Evolutionary conservation across 2,888 invertebrate genomes (phyloP).

Genomic region (Metellina segmentata): DNA sequence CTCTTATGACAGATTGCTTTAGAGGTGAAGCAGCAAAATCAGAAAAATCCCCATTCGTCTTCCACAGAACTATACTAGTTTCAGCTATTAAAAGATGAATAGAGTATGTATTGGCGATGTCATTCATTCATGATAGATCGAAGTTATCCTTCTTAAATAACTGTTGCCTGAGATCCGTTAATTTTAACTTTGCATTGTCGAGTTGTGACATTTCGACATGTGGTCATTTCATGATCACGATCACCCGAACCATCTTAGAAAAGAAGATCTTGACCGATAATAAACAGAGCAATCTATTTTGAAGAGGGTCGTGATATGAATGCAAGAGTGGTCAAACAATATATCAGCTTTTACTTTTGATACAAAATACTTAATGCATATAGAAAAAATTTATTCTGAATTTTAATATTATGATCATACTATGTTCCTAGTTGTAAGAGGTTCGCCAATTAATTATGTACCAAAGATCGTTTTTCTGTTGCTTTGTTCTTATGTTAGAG

Average conservation of each 20-base stretch:
- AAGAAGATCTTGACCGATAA: conserved; percentile 21
- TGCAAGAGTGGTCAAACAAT: neutral
- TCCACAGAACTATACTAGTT: neutral
- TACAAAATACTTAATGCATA: no score
- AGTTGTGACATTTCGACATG: neutral
- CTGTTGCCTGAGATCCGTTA: neutral
- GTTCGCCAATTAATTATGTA: no score
- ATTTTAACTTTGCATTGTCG: conserved; percentile 41
- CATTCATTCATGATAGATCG: neutral
- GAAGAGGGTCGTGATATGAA: conserved; percentile 1
- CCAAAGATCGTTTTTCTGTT: no score
- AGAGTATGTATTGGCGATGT: neutral
- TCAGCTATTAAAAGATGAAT: neutral
- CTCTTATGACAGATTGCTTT: neutral
- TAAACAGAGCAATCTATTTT: conserved; percentile 18
- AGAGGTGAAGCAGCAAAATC: neutral
- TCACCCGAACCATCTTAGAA: neutral
- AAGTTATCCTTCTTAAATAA: neutral
- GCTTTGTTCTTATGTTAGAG: no score
- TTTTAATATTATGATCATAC: no score
- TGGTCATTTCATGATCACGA: neutral
- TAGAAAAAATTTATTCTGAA: no score
- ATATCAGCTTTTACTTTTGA: neutral
- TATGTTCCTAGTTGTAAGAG: no score
- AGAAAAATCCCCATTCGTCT: neutral